Base-by-base conservation (phyloP, 2,113 vertebrate genomes). In the Geococcyx californianus region DNA sequence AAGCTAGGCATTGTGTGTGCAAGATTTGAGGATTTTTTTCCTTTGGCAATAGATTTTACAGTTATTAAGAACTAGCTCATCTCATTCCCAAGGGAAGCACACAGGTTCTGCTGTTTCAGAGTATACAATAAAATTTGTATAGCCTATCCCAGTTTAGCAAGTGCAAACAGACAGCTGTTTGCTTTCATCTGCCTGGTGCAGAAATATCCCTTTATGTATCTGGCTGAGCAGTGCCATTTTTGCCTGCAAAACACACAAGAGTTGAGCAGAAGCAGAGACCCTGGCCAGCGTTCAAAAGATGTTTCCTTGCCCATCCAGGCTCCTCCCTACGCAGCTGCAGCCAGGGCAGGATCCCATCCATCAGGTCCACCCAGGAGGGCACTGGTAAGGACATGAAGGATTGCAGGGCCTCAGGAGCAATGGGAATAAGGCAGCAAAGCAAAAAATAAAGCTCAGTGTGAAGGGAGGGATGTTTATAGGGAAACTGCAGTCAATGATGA, bases 311-410 rank as follows among this genome's bases (percentile, higher is more conserved):
- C 16, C 16, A 0, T 3, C 38, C 15, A 4, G 16, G 19, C 49
- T 40, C 49, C 60, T 3, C 24, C 47, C 52, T 34, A 44, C n/a
- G 47, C 21, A 49, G 24, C 31, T 18, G 21, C 8, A 4, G 21
- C 54, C n/a, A 4, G 16, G 13, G 26, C 54, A 38, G 31, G 44
- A 36, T 28, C 56, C n/a, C 33, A 3, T 42, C 18, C 0, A 1
- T 7, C 1, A 9, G 4, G 31, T 4, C 18, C 62, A 7, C 16
- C 5, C 4, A 28, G 75, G 76, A 18, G 54, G 77, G 26, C 18
- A 2, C 54, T 5, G 20, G 4, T 3, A 3, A 19, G 17, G 29
- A 16, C 1, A 4, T 3, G 47, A 8, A 36, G 52, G 45, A 11
- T 2, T 10, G 18, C 21, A 3, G 47, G 47, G 21, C 21, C 24